These are phyloP conservation scores for Pyrrhura leucotis DNA, from an alignment of 2,797 vertebrate genomes.

Conservation along the genomic window DNA sequence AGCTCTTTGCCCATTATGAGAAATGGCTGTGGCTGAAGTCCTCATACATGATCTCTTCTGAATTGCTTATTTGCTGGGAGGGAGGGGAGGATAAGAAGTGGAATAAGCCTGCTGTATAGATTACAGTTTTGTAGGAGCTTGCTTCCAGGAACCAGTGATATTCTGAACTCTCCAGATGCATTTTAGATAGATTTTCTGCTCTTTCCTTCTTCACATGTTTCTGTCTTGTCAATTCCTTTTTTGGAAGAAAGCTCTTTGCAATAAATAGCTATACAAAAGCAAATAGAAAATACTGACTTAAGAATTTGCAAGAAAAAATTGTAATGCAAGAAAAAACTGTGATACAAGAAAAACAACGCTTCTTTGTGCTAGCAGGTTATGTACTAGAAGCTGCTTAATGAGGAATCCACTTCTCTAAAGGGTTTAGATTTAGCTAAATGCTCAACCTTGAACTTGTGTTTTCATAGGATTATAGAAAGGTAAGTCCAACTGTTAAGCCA, in stretches of 20 bases:
- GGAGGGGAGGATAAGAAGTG: not conserved
- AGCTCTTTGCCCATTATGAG: not conserved
- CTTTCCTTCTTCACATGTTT: not conserved
- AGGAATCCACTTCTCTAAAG: not conserved
- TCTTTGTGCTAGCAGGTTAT: not conserved
- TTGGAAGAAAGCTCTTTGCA: not conserved
- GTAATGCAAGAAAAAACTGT: not conserved
- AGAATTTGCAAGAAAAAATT: not conserved
- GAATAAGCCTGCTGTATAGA: not conserved
- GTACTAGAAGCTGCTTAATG: not conserved
- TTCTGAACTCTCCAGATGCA: slow-evolving; percentile 1
- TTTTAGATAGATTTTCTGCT: not conserved
- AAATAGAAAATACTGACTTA: not conserved
- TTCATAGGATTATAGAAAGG: not conserved
- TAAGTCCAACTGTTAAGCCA: not conserved
- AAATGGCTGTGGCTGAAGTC: not conserved
- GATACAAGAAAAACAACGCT: not conserved
- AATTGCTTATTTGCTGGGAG: not conserved
- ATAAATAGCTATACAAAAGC: not conserved
- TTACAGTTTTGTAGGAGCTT: not conserved
- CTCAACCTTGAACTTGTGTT: not conserved
- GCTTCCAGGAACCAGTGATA: not conserved
- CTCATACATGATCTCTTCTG: not conserved
- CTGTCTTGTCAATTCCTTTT: not conserved
- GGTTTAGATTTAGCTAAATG: not conserved